Evolutionary conservation across 64 coral and sea anemone genomes (phyloP).

Genomic region (Dendronephthya gigantea): DNA sequence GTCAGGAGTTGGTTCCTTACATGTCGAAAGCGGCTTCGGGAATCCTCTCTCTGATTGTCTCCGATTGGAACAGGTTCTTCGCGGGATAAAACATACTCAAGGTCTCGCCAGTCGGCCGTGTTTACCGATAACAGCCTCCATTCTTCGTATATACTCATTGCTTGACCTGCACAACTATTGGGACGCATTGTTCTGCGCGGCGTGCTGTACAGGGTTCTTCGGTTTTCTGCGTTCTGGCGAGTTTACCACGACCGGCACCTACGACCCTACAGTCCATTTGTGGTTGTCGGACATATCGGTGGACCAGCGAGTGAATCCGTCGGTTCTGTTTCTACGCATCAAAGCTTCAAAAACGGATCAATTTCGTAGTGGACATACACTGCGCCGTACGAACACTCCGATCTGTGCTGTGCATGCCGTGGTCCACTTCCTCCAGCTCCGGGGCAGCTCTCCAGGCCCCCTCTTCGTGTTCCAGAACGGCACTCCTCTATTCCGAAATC

Average conservation of each 20-base stretch:
- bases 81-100: not conserved
- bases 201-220: not conserved
- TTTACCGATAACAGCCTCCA: not conserved
- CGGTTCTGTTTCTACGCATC: not conserved
- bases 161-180: not conserved
- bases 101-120: not conserved
- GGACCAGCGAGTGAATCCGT: not conserved
- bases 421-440: not conserved
- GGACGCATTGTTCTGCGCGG: not conserved
- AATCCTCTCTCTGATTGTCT: conserved; percentile 21
- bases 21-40: not conserved
- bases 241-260: not conserved
- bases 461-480: conserved; percentile 2
- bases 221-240: not conserved
- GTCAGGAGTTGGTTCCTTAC: not conserved
- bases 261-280: not conserved
- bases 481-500: not conserved
- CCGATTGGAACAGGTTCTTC: not conserved
- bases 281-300: not conserved
- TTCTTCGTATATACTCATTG: not conserved
- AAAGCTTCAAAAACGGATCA: too few species aligned
- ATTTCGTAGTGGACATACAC: not conserved
- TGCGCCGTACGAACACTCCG: not conserved
- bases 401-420: not conserved
- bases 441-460: not conserved